A percentile compares a stretch with the other conserved stretches of the same genome.
Conservation (phyloP, 2,113 vertebrate genomes). For the Halichoerus grypus region DNA sequence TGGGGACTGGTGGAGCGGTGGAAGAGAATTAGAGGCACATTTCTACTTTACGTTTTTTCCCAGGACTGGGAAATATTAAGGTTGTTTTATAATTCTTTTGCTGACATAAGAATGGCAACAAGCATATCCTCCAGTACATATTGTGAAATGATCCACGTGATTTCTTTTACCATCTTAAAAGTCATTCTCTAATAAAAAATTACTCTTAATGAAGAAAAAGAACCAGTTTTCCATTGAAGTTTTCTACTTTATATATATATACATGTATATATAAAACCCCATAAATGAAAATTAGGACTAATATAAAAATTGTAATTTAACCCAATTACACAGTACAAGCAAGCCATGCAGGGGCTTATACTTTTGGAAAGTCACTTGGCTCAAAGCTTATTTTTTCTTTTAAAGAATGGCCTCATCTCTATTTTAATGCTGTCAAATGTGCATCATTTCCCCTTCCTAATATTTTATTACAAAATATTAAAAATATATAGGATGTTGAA, state of each 20-base stretch:
- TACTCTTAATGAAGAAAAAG: not conserved
- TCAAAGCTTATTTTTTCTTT: not conserved
- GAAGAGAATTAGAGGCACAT: not conserved
- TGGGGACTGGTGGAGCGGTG: accelerated
- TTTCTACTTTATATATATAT: not conserved
- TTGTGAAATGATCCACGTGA: not conserved
- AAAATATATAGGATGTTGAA: not conserved
- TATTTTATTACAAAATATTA: constrained; percentile 4
- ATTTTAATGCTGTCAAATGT: not conserved
- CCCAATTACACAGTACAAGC: not conserved
- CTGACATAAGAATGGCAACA: not conserved
- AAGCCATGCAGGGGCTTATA: not conserved
- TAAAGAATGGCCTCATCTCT: not conserved
- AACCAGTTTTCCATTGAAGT: not conserved
- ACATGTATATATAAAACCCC: not conserved
- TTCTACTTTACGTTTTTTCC: not conserved
- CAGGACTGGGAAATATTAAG: not conserved
- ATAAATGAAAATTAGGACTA: constrained; percentile 12
- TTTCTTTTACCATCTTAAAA: constrained; percentile 42
- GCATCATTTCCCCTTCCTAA: not conserved
- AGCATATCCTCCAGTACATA: not conserved
- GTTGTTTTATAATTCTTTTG: not conserved
- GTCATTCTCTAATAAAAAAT: not conserved
- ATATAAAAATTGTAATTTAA: not conserved
- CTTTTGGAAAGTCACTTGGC: not conserved